Evolutionary conservation across 2,797 vertebrate genomes (phyloP), one percentile per base, ranked within the genome.

Genomic region (Mormyrops attenuatus): DNA sequence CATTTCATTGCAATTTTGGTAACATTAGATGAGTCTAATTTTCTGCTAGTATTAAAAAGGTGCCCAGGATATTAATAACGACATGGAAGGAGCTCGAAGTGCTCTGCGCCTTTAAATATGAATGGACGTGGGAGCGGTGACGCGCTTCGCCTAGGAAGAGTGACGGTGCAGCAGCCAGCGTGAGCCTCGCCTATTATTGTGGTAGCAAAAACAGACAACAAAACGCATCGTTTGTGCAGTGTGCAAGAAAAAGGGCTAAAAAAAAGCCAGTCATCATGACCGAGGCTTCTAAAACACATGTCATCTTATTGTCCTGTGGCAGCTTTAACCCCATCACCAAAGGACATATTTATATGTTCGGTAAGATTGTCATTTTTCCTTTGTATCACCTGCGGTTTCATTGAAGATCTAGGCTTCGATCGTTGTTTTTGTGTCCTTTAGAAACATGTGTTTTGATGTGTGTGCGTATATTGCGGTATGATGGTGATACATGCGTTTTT

Each of bases 281-380:
- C 44, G 98, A 99, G 91, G 95, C 93, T 91, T 95, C 92, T 89
- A 99, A 99, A 93, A 98, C 97, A 66, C 98, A 99, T 95, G 98
- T 98, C 90, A 99, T 99, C 92, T 92, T 99, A 94, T 96, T 99
- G 89, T 96, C 98, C 92, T 99, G 98, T 94, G 98, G 98, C 94
- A 99, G 98, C 96, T 99, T 99, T 96, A 99, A 99, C 92, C 98
- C 98, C 92, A 96, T 99, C 95, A 99, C 98, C 91, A 98, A 97
- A 93, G 98, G 98, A 92, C 98, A 99, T 95, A 96, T 99, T 93
- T 97, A 99, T 95, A 99, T 99, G 98, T 99, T 99, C 92, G 98
- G 98, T 99, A 94, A 97, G 97, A 94, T 84, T 69, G 88, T 89
- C 22, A 4, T 4, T 88, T 77, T 90, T 87, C 69, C 88, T 89